Evolutionary conservation across 2,797 vertebrate genomes (phyloP), one percentile per base, ranked within the genome.

Genomic region (Typhlichthys eigenmanni): DNA sequence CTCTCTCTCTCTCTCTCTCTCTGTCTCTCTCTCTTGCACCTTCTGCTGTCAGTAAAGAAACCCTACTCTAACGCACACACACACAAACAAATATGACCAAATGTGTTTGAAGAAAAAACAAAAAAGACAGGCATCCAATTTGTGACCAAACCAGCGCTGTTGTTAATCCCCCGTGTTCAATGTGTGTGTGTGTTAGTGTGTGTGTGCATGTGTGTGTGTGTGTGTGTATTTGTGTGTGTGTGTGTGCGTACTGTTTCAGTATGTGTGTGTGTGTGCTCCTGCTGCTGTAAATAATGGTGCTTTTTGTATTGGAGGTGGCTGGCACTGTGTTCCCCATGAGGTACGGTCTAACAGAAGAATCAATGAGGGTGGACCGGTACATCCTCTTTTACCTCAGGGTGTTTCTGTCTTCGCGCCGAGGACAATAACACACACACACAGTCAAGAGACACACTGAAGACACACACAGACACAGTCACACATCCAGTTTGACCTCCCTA

Each of bases 101-200:
- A 19, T 19, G 19, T 19, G 19, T 19, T 19, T 19, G 19, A 19
- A 19, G 19, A 19, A 19, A 19, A 19, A 19, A 19, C 19, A 19
- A 19, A 19, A 19, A 19, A 19, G 2, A 19, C 19, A 19, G 2
- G 68, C 55, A 48, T 75, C 83, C 75, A 79, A 81, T 83, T 80
- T 87, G 71, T 59, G 47, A 75, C 76, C 81, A 85, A 87, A 84
- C 71, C 70, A 72, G 83, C 69, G 75, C 62, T 9, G 10, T 47
- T 84, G 75, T 83, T 87, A 87, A 89, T 87, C 84, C 80, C 63
- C 13, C 24, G 72, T 81, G 2, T 34, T 19, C 17, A 19, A 1
- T 84, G 85, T 86, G 46, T 16, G 63, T 38, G 65, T 70, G 56
- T 6, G 32, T 4, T 1, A 2, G 32, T 81, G 32, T 34, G 32